A percentile compares a stretch with the other conserved stretches of the same genome.
Evolutionary conservation across 2,888 invertebrate genomes (phyloP).

Genomic region (Nudaria mundana): DNA sequence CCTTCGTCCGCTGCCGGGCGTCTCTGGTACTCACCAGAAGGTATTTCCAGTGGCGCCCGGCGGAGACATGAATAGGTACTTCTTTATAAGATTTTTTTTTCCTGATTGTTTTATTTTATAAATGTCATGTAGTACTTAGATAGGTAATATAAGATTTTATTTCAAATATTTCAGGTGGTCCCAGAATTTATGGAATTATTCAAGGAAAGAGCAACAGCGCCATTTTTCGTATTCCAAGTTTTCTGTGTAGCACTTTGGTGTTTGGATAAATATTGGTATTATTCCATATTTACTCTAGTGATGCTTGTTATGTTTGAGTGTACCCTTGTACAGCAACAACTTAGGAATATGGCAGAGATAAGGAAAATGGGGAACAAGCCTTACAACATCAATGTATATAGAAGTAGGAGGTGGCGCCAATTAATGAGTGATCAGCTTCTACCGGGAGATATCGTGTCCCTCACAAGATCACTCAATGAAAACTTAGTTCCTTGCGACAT

Average conservation of each 20-base stretch:
- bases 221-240: conserved; percentile 99
- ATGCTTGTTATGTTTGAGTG: conserved; percentile 99
- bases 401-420: conserved; percentile 94
- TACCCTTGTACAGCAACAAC: conserved; percentile 98
- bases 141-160: too few species aligned
- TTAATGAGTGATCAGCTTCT: conserved; percentile 93
- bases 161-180: conserved; percentile 86
- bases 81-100: too few species aligned
- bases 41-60: too few species aligned
- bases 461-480: conserved; percentile 93
- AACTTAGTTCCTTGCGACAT: conserved; percentile 98
- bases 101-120: too few species aligned
- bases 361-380: conserved; percentile 99
- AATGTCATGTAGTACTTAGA: too few species aligned
- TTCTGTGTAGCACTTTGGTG: conserved; percentile 99
- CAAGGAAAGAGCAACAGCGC: conserved; percentile 98
- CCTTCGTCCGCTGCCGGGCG: too few species aligned
- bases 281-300: conserved; percentile 96
- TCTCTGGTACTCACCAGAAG: too few species aligned
- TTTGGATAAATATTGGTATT: conserved; percentile 99
- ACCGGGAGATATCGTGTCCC: conserved; percentile 98
- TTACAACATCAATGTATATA: conserved; percentile 93
- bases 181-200: conserved; percentile 98
- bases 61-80: too few species aligned
- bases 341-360: conserved; percentile 99